A percentile compares a stretch with the other conserved stretches of the same genome.
These are phyloP conservation scores for Subanguina moxae DNA, from an alignment of 1,140 invertebrate species.

Conservation along the genomic window DNA sequence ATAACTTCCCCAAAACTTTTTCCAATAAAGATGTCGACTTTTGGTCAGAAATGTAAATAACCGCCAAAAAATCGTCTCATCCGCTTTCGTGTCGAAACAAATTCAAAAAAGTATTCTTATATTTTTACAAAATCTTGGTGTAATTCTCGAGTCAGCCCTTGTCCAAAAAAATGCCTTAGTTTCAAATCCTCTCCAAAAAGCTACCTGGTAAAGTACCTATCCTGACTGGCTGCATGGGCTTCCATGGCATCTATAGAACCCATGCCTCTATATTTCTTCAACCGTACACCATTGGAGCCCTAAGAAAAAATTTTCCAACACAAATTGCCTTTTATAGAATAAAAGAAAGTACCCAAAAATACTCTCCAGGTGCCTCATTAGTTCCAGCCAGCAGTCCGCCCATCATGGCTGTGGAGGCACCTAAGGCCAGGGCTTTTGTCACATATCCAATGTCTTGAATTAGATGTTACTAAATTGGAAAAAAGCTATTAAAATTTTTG, in stretches of 20 bases:
- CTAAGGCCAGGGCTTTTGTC: constrained; percentile 53
- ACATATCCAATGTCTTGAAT: constrained; percentile 76
- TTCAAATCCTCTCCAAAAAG: too few species aligned
- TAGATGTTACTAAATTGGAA: too few species aligned
- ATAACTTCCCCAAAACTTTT: too few species aligned
- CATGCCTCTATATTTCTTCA: constrained; percentile 99
- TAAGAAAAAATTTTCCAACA: too few species aligned
- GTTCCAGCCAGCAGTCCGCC: constrained; percentile 94
- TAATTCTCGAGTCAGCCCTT: too few species aligned
- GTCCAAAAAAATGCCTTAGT: too few species aligned
- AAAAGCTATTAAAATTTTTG: constrained; percentile 12
- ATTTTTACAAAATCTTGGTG: too few species aligned
- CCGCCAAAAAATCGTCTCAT: too few species aligned
- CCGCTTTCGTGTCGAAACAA: too few species aligned
- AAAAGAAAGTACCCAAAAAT: constrained; percentile 71
- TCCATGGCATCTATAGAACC: constrained; percentile 98
- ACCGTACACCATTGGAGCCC: constrained; percentile 71
- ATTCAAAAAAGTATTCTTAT: too few species aligned
- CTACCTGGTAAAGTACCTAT: constrained; percentile 63
- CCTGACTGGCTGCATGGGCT: constrained; percentile 62
- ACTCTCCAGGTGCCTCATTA: constrained; percentile 94
- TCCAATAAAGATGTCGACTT: too few species aligned
- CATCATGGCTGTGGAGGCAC: constrained; percentile 80
- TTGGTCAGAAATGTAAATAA: too few species aligned
- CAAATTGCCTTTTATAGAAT: not conserved